Evolutionary conservation across 2,888 invertebrate genomes (phyloP), one percentile per base, ranked within the genome.

Genomic region (Drosophila villosipedis): DNA sequence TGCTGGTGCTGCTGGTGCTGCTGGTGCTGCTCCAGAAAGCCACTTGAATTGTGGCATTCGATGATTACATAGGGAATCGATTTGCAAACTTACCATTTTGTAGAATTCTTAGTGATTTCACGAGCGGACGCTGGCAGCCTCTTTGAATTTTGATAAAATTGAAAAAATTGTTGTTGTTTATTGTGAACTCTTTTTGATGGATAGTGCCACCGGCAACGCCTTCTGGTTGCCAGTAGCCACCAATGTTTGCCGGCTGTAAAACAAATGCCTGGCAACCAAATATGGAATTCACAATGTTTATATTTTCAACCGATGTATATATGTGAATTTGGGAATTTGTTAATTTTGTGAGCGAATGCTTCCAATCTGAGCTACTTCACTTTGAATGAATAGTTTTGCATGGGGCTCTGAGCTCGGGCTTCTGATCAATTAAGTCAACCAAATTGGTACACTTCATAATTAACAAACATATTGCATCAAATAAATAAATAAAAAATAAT

Each of bases 61-160:
- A 22, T 53, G 25, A 66, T 58, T 41, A 41, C 43, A 39, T 62
- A n/a, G 22, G 14, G 28, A 25, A 72, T 55, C 43, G 31, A 22
- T 33, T 47, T n/a, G n/a, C 28, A 47, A 41, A 54, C 79, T 77
- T 69, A 77, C 77, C 77, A 77, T 77, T 61, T 68, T 76, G 39
- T 64, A 0, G 43, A 39, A n/a, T 47, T 58, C 10, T 35, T 25
- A 16, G 33, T 22, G 39, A 49, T n/a, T 55, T 50, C 2, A n/a
- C 16, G 16, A 22, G 52, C 12, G 25, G n/a, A 22, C 37, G 28
- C 2, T 10, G 2, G 52, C 28, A 25, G 35, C 30, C 30, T 33
- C 50, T 19, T 57, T 59, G 31, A 65, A 78, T 73, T 76, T 73
- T 33, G 59, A 37, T 35, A 33, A 59, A 28, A 50, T 47, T 25